These are phyloP conservation scores for Diadumene lineata DNA, from an alignment of 92 coral and sea anemone species.

Conservation along the genomic window DNA sequence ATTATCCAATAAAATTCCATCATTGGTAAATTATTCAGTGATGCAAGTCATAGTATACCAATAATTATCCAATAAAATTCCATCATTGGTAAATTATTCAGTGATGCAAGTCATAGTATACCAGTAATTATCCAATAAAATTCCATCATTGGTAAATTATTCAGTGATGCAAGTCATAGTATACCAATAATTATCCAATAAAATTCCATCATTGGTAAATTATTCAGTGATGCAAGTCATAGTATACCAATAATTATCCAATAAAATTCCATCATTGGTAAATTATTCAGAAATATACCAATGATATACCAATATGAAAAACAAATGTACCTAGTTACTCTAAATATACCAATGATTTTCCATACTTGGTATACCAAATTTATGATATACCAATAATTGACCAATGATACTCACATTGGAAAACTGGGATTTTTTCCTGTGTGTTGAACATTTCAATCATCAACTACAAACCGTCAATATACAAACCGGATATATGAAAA, in stretches of 20 bases:
- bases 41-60: not conserved
- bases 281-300: slow-evolving; percentile 15
- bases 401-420: slow-evolving; percentile 20
- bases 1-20: slow-evolving; percentile 10
- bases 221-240: not conserved
- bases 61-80: not conserved
- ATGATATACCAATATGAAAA: slow-evolving; percentile 28
- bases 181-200: slow-evolving; percentile 2
- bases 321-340: slow-evolving; percentile 3
- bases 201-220: slow-evolving; percentile 16
- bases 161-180: not conserved
- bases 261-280: slow-evolving; percentile 15
- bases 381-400: slow-evolving; percentile 26
- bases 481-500: too few relatives aligned
- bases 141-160: slow-evolving; percentile 34
- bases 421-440: slow-evolving; percentile 35
- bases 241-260: slow-evolving; percentile 31
- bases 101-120: not conserved
- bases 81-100: not conserved
- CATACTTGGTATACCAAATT: slow-evolving; percentile 16
- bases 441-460: too few relatives aligned
- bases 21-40: slow-evolving; percentile 17
- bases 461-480: too few relatives aligned
- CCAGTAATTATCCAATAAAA: slow-evolving; percentile 37
- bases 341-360: slow-evolving; percentile 26